phyloP scores from a whole-genome alignment of 2,888 invertebrate species.

The Argyresthia goedartella region DNA sequence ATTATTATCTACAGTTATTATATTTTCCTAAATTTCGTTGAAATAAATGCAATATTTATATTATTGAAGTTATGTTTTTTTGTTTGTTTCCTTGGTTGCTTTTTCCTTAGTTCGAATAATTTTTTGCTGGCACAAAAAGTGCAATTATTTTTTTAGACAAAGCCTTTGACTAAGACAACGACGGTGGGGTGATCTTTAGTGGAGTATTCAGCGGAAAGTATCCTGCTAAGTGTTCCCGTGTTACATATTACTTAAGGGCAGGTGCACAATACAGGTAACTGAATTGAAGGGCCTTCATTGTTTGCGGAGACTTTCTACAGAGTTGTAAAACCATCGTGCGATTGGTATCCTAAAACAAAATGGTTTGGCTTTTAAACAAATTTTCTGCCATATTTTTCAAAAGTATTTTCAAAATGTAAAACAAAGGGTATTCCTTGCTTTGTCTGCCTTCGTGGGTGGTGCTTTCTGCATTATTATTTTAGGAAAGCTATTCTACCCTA shows the following conservation, averaged over 20 bases:
- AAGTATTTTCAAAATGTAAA: neutral
- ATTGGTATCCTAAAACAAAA: slow-evolving; percentile 44
- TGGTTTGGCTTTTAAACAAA: neutral
- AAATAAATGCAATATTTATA: slow-evolving; percentile 73
- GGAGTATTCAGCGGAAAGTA: slow-evolving; percentile 19
- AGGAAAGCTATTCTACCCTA: neutral
- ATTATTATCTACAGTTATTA: slow-evolving; percentile 68
- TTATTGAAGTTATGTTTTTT: slow-evolving; percentile 60
- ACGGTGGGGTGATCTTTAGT: slow-evolving; percentile 12
- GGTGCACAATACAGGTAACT: slow-evolving; percentile 36
- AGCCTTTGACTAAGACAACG: too few species aligned
- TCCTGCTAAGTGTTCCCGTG: slow-evolving; percentile 25
- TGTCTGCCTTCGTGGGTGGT: slow-evolving; percentile 40
- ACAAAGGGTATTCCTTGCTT: neutral
- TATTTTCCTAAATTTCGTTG: slow-evolving; percentile 68
- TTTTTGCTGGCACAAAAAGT: slow-evolving; percentile 15
- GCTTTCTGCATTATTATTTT: slow-evolving; percentile 10
- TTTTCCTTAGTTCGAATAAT: slow-evolving; percentile 52
- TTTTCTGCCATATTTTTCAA: neutral
- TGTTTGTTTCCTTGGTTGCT: slow-evolving; percentile 13
- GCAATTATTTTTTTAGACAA: neutral
- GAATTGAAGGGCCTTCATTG: slow-evolving; percentile 18
- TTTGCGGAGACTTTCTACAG: slow-evolving; percentile 20
- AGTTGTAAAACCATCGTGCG: slow-evolving; percentile 30
- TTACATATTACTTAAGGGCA: slow-evolving; percentile 33